A percentile compares a stretch with the other conserved stretches of the same genome.
Evolutionary conservation across 2,888 invertebrate genomes (phyloP).

Genomic region (Oxytorus armatus): DNA sequence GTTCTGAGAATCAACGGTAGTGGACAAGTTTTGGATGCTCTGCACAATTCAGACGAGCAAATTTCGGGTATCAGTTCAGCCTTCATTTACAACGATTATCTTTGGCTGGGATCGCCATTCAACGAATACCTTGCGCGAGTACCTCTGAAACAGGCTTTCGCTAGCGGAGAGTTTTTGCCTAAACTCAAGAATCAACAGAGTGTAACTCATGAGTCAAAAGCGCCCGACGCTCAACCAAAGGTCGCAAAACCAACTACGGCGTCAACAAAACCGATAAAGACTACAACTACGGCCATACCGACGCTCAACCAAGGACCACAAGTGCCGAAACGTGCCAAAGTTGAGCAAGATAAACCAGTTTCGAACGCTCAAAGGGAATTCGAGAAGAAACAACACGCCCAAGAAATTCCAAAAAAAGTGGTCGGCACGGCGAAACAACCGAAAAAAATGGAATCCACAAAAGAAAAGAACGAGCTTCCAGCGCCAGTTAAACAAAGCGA

Average conservation of each 20-base stretch:
- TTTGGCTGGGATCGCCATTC: slow-evolving; percentile 90
- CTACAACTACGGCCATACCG: slow-evolving; percentile 70
- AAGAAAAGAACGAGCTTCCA: slow-evolving; percentile 84
- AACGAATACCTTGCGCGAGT: slow-evolving; percentile 88
- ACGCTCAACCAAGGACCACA: slow-evolving; percentile 47
- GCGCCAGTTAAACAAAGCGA: slow-evolving; percentile 84
- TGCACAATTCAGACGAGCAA: slow-evolving; percentile 87
- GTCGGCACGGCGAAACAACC: slow-evolving; percentile 71
- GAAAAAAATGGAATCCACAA: slow-evolving; percentile 68
- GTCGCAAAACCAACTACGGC: slow-evolving; percentile 70
- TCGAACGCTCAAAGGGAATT: not conserved
- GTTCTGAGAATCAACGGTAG: slow-evolving; percentile 88
- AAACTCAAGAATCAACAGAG: slow-evolving; percentile 19
- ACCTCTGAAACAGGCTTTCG: slow-evolving; percentile 85
- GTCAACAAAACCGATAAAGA: slow-evolving; percentile 62
- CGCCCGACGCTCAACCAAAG: not conserved
- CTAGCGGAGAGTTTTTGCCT: slow-evolving; percentile 64
- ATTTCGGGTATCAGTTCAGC: slow-evolving; percentile 88
- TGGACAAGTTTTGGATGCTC: slow-evolving; percentile 90
- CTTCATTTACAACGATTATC: slow-evolving; percentile 87
- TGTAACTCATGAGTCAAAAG: slow-evolving; percentile 30
- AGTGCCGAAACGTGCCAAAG: slow-evolving; percentile 12
- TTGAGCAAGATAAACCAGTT: slow-evolving; percentile 45
- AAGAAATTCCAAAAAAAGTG: slow-evolving; percentile 66
- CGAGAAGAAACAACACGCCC: slow-evolving; percentile 5